Percentiles rank a stretch among this genome's conserved stretches.
phyloP scores from a whole-genome alignment of 2,113 vertebrate species.

The Micronycteris hirsuta region DNA sequence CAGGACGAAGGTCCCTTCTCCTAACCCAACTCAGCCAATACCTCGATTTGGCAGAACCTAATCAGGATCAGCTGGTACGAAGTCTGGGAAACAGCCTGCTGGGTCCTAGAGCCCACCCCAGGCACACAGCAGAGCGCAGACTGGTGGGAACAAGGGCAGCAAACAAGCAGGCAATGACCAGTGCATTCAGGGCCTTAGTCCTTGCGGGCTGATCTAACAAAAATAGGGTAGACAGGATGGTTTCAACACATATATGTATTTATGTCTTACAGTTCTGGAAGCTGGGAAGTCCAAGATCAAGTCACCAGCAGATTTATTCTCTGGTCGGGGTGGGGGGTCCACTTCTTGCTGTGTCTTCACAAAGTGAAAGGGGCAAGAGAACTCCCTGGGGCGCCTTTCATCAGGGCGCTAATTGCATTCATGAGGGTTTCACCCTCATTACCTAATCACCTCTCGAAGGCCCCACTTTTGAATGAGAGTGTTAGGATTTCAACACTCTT shows the following conservation, averaged over 20 bases:
- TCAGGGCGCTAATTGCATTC: background rate
- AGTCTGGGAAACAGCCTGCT: background rate
- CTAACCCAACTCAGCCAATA: background rate
- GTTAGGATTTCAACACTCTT: background rate
- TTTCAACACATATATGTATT: background rate
- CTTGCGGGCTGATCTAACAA: background rate
- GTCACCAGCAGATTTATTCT: background rate
- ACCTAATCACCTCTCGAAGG: background rate
- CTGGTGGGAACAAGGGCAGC: background rate
- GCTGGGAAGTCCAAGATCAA: background rate
- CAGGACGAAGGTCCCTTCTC: background rate
- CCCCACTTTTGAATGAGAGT: background rate
- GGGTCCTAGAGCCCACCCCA: background rate
- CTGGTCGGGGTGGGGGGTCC: no score
- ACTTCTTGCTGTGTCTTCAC: background rate
- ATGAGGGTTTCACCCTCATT: background rate
- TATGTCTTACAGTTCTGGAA: background rate
- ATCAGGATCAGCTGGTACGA: background rate
- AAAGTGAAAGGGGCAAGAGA: no score
- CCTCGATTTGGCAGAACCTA: background rate
- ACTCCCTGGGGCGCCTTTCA: background rate
- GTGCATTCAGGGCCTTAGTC: background rate
- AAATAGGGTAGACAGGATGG: background rate
- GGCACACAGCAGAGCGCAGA: fast-evolving
- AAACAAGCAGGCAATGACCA: background rate